Evolutionary conservation across 2,797 vertebrate genomes (phyloP), one percentile per base, ranked within the genome.

Genomic region (Pipistrellus pipistrellus): DNA sequence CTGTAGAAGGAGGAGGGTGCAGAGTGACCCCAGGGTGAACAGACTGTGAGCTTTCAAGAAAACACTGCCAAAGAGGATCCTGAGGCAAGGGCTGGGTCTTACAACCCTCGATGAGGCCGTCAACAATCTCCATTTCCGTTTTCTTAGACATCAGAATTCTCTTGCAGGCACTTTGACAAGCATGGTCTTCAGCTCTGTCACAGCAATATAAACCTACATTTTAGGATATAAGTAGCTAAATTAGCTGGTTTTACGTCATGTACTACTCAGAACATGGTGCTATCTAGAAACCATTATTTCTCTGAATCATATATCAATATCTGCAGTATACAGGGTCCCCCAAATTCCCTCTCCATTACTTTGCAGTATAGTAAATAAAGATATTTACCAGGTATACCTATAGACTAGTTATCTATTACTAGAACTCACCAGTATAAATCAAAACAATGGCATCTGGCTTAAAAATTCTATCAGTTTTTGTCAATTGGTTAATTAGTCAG

Each of bases 21-120:
- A 98, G 96, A 32, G 99, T 99, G 88, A 99, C 98, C 17, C 98
- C 98, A 2, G 98, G 99, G 88, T 99, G 98, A 69, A 99, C 99
- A 25, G 99, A 99, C 44, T 99, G 98, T 2, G 99, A 99, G 25
- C 99, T 99, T 95, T 99, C 99, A 32, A 99, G 98, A 88, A 99
- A 99, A 96, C 99, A 99, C 92, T 99, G 99, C 99, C 99, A 99
- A 93, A 99, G 99, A 3, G 99, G 99, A 91, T 99, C 99, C 98
- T 99, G 99, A 46, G 99, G 99, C 73, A 99, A 99, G 6, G 99
- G 99, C 98, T 99, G 99, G 14, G 99, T 99, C 95, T 99, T 98
- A 53, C 99, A 99, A 89, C 99, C 99, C 17, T 98, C 97, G 32
- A 99, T 99, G 95, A 99, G 98, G 23, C 99, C 99, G 68, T 99